Evolutionary conservation across 2,888 invertebrate species (phyloP).

Genomic region (Eilema caniola): DNA sequence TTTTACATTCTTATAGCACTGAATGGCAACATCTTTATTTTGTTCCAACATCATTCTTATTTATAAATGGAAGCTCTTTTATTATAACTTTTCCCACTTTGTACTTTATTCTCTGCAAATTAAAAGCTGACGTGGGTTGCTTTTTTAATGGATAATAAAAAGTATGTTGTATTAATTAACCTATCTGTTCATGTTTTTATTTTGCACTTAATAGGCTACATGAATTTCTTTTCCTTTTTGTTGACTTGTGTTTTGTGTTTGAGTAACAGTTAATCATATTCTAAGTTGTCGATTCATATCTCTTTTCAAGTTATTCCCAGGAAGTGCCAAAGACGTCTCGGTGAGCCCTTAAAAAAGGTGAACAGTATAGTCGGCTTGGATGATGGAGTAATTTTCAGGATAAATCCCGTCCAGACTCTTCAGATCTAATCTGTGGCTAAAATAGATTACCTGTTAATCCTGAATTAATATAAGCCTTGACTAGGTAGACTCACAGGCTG

Average conservation of each 20-base stretch:
- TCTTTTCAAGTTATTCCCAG: neutral
- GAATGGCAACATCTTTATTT: constrained; percentile 11
- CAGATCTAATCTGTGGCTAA: too few relatives aligned
- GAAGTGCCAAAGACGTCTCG: neutral
- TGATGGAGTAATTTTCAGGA: too few relatives aligned
- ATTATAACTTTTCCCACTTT: constrained; percentile 10
- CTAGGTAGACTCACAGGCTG: too few relatives aligned
- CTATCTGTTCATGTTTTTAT: neutral
- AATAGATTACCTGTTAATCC: too few relatives aligned
- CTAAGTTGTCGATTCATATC: neutral
- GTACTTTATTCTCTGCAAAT: constrained; percentile 4
- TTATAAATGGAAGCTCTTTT: constrained; percentile 5
- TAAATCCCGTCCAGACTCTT: too few relatives aligned
- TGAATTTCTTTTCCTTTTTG: neutral
- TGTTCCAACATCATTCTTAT: neutral
- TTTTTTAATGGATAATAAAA: constrained; percentile 17
- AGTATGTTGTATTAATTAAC: neutral
- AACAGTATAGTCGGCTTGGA: too few relatives aligned
- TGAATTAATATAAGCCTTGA: too few relatives aligned
- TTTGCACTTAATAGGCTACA: neutral
- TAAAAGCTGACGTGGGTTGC: constrained; percentile 11
- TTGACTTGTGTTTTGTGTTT: neutral
- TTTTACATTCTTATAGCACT: constrained; percentile 9
- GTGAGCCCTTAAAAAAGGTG: too few relatives aligned
- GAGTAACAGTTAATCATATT: neutral